Percentiles rank a stretch among this genome's conserved stretches.
These are phyloP conservation scores for Scomber colias DNA, from an alignment of 2,113 vertebrate species.

Conservation along the genomic window DNA sequence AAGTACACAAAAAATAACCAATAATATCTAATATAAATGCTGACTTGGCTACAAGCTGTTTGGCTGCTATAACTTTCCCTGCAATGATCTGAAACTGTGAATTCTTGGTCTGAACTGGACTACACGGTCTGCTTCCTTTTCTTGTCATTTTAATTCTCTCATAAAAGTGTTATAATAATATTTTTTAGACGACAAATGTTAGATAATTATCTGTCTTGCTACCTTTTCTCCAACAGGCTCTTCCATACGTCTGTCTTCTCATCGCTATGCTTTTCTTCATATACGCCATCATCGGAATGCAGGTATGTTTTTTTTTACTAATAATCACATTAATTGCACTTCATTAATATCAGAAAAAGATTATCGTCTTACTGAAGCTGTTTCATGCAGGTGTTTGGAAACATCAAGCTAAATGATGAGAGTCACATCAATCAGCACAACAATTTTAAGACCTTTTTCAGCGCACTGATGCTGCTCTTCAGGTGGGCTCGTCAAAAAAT, in stretches of 20 bases:
- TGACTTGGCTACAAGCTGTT: no score
- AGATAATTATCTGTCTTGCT: no score
- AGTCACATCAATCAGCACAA: slow-evolving; percentile 99
- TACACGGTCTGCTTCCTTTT: slow-evolving; percentile 32
- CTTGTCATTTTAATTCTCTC: neutral
- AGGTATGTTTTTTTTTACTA: slow-evolving; percentile 82
- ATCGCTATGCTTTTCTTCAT: slow-evolving; percentile 99
- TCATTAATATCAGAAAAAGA: no score
- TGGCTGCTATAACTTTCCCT: no score
- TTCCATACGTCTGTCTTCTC: slow-evolving; percentile 97
- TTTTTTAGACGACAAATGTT: neutral
- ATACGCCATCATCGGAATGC: slow-evolving; percentile 99
- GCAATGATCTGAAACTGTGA: no score
- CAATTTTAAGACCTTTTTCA: slow-evolving; percentile 98
- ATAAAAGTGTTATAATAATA: neutral
- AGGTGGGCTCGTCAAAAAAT: slow-evolving; percentile 83
- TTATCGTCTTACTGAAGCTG: neutral
- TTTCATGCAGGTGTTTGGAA: slow-evolving; percentile 93
- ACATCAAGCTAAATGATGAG: slow-evolving; percentile 96
- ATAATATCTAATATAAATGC: no score
- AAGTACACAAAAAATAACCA: no score
- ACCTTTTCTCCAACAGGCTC: slow-evolving; percentile 85
- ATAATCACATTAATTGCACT: neutral
- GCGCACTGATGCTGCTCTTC: slow-evolving; percentile 98
- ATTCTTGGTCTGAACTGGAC: no score